A percentile compares a stretch with the other conserved stretches of the same genome.
Conservation (phyloP, 2,797 vertebrate genomes). For the Ficedula albicollis region DNA sequence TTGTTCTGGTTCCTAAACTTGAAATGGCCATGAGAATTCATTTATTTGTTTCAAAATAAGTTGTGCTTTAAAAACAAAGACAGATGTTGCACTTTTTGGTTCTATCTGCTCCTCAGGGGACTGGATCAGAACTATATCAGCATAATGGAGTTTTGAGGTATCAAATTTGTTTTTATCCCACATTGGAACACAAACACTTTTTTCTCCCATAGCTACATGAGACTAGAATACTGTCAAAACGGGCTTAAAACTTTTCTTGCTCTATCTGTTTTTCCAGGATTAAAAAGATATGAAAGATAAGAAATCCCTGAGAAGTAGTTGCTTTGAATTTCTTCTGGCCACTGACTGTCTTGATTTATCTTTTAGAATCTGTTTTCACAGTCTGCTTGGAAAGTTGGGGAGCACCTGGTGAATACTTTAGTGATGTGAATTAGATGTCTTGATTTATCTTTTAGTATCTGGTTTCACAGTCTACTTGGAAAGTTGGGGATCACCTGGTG, state of each 20-base stretch:
- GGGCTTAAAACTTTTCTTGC: not conserved
- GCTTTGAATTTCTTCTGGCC: not conserved
- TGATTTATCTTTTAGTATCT: not conserved
- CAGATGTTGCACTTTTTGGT: not conserved
- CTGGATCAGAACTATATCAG: not conserved
- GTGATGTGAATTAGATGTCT: too few relatives aligned
- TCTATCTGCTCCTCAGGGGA: not conserved
- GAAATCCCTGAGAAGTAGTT: not conserved
- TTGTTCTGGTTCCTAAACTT: not conserved
- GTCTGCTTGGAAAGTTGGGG: not conserved
- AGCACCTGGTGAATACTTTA: not conserved
- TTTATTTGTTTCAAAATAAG: not conserved
- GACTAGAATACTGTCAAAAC: not conserved
- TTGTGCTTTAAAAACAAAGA: not conserved
- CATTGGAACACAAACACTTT: rapidly evolving
- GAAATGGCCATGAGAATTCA: not conserved
- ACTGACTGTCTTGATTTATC: not conserved
- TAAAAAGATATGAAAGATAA: not conserved
- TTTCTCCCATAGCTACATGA: not conserved
- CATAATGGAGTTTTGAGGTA: not conserved
- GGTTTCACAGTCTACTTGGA: rapidly evolving
- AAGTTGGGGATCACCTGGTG: not conserved
- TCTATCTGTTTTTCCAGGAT: not conserved
- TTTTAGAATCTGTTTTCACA: not conserved
- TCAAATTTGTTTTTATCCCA: not conserved